These are phyloP conservation scores for Cantharis flavilabris DNA, from an alignment of 2,888 invertebrate species.

Conservation along the genomic window DNA sequence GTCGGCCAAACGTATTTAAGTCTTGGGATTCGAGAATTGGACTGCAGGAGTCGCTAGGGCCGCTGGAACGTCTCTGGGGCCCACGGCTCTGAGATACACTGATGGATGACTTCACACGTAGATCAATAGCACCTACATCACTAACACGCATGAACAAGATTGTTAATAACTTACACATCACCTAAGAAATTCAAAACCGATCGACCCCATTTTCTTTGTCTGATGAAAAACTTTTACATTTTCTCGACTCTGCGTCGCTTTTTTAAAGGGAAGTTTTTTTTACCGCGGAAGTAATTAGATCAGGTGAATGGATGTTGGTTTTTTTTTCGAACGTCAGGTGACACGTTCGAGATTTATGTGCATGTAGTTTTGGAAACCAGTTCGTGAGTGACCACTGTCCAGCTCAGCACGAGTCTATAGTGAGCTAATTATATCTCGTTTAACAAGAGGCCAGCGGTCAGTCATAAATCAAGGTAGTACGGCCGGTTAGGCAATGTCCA, in stretches of 20 bases:
- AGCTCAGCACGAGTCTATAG: conserved; percentile 45
- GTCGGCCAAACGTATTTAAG: conserved; percentile 39
- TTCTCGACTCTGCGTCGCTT: background rate
- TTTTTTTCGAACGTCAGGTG: conserved; percentile 1
- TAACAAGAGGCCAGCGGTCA: conserved; percentile 39
- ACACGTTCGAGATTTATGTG: background rate
- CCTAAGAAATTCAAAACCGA: conserved; percentile 24
- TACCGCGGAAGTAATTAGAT: background rate
- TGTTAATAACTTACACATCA: conserved; percentile 48
- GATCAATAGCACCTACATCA: conserved; percentile 51
- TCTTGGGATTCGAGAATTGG: conserved; percentile 32
- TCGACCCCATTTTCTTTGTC: background rate
- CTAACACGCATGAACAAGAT: conserved; percentile 52
- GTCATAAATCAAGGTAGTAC: conserved; percentile 42
- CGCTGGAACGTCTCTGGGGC: conserved; percentile 44
- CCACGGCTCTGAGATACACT: conserved; percentile 48
- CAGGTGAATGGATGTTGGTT: background rate
- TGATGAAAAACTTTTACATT: background rate
- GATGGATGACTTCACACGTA: conserved; percentile 55
- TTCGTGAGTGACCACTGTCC: conserved; percentile 42
- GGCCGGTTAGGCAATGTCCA: conserved; percentile 37
- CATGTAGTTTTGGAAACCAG: conserved; percentile 34
- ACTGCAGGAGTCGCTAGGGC: conserved; percentile 37
- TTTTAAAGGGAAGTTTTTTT: background rate
- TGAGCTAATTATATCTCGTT: conserved; percentile 42